phyloP scores from a whole-genome alignment of 2,797 vertebrate species.

The Parauchenoglanis punctatus region DNA sequence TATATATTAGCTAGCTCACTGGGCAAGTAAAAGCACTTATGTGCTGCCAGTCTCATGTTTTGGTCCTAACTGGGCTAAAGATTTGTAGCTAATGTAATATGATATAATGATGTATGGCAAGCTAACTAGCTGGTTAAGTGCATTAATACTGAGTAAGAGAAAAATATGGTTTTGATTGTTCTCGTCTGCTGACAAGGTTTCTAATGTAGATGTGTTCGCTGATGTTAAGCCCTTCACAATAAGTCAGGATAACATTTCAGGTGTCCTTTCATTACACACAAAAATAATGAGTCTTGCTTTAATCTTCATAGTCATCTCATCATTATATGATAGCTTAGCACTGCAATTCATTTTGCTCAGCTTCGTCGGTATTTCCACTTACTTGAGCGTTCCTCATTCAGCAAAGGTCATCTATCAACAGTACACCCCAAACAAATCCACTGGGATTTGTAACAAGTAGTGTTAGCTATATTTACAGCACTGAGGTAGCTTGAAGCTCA shows the following conservation, averaged over 20 bases:
- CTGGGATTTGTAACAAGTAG: neutral
- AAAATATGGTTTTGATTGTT: neutral
- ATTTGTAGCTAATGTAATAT: neutral
- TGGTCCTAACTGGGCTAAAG: neutral
- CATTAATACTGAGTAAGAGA: neutral
- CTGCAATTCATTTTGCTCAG: neutral
- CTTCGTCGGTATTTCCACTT: neutral
- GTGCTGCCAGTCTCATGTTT: neutral
- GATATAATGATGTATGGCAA: neutral
- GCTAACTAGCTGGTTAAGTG: neutral
- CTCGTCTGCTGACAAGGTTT: neutral
- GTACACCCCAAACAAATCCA: neutral
- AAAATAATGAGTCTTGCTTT: neutral
- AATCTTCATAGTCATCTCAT: neutral
- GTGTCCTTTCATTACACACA: neutral
- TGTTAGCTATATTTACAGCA: neutral
- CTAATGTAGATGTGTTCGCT: neutral
- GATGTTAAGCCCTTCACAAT: neutral
- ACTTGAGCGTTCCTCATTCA: neutral
- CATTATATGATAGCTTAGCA: neutral
- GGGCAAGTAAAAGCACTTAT: neutral
- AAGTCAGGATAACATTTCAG: neutral
- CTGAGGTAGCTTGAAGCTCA: neutral
- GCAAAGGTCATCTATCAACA: neutral
- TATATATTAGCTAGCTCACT: neutral